Base-by-base conservation (phyloP, 2,797 vertebrate species). In the Alectoris magna region DNA sequence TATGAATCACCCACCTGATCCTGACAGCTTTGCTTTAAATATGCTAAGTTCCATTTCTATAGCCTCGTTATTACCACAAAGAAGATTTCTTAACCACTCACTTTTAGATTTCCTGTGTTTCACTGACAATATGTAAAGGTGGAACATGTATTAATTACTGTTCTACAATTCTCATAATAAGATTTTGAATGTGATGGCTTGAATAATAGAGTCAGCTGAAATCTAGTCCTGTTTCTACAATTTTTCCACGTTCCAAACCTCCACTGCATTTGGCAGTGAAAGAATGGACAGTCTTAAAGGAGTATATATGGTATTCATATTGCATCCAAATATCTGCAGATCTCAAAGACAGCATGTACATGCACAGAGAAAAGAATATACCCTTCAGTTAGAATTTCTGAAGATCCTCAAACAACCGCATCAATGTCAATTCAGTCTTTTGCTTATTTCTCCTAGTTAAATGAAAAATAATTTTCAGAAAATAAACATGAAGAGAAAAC, bases 401-500 rank as follows among this genome's bases (percentile, higher is more conserved):
- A 83, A 89, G 38, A 41, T 76, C 69, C 80, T 73, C 92, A 15
- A 93, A 84, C 48, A 71, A 73, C 12, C 69, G 34, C 62, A 91
- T 84, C 53, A 90, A 49, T 70, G 48, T 82, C 48, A 67, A 34
- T 71, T 69, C 24, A 39, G 29, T 13, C 38, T 31, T 87, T 34
- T 62, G 18, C 64, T 68, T 68, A 53, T 46, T 93, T 90, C 29
- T 76, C 83, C 85, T 71, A 70, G 17, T 69, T 88, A 80, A 90
- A 87, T 3, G 7, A 59, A 41, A 84, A 84, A 79, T 26, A 77
- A 87, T 14, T 71, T 80, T n/a, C 43, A 53, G 64, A 36, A 94
- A 80, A 91, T 43, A 77, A 92, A 79, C 27, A 56, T 16, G 39
- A 93, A 75, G 29, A 81, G 80, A 48, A 88, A 94, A 91, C 21